phyloP scores from a whole-genome alignment of 2,888 invertebrate species.

The Mesoligia furuncula region DNA sequence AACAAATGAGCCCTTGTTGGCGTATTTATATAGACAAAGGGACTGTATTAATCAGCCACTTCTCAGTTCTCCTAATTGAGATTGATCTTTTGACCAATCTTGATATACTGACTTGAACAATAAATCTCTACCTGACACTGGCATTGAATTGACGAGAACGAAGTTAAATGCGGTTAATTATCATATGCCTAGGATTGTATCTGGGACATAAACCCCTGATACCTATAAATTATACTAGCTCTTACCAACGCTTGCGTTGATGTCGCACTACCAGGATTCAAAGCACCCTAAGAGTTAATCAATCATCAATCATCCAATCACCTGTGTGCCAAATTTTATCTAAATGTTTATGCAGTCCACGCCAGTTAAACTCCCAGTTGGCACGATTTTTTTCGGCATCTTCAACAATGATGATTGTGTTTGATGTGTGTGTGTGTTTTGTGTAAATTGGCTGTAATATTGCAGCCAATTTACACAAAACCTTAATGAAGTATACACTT shows the following conservation, averaged over 20 bases:
- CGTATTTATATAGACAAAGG: conserved; percentile 9
- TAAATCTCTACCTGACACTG: conserved; percentile 32
- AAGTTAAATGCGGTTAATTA: conserved; percentile 29
- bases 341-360: neutral
- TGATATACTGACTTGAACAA: conserved; percentile 8
- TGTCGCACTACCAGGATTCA: neutral
- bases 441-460: too few species aligned
- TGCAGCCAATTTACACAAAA: neutral
- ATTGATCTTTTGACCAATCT: conserved; percentile 23
- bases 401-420: too few species aligned
- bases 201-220: neutral
- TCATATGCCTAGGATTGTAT: conserved; percentile 1
- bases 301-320: too few species aligned
- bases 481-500: neutral
- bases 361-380: too few species aligned
- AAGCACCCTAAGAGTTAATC: neutral
- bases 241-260: accelerated
- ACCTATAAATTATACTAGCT: neutral
- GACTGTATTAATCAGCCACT: conserved; percentile 30
- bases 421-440: too few species aligned
- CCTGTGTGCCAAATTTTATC: neutral
- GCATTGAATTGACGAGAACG: conserved; percentile 15
- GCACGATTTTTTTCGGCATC: too few species aligned
- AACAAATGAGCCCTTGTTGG: neutral
- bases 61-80: conserved; percentile 37